Percentiles rank a stretch among this genome's conserved stretches.
These are phyloP conservation scores for Chloebia gouldiae DNA, from an alignment of 2,113 vertebrate genomes.

Conservation along the genomic window DNA sequence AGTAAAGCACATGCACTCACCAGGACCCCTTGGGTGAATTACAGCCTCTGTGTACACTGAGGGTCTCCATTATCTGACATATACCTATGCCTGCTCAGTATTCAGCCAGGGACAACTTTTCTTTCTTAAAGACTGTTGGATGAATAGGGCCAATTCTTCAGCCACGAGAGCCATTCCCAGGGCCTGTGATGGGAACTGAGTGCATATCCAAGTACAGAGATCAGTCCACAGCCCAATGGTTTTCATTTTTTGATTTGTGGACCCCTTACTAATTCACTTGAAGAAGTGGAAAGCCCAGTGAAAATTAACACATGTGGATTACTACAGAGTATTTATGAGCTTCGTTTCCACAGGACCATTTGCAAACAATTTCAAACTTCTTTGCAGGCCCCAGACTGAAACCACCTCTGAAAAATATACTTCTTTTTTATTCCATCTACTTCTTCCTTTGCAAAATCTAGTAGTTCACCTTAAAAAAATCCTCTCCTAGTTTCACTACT, in stretches of 20 bases:
- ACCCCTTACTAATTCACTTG: neutral
- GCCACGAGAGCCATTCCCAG: neutral
- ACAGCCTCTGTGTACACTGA: neutral
- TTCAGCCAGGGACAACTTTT: neutral
- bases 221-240: neutral
- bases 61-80: constrained; percentile 14
- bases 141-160: constrained; percentile 41
- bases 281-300: constrained; percentile 5
- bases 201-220: neutral
- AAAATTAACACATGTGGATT: constrained; percentile 23
- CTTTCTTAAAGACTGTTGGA: constrained; percentile 9
- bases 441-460: neutral
- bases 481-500: neutral
- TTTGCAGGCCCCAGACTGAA: neutral
- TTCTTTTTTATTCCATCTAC: neutral
- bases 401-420: neutral
- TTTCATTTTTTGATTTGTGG: constrained; percentile 39
- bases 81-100: neutral
- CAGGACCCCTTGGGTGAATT: neutral
- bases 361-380: constrained; percentile 13
- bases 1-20: neutral
- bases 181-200: neutral
- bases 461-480: neutral
- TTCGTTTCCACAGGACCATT: constrained; percentile 17
- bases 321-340: constrained; percentile 17